These are phyloP conservation scores for Heliconius melpomene DNA, from an alignment of 1,140 invertebrate species.

Conservation along the genomic window DNA sequence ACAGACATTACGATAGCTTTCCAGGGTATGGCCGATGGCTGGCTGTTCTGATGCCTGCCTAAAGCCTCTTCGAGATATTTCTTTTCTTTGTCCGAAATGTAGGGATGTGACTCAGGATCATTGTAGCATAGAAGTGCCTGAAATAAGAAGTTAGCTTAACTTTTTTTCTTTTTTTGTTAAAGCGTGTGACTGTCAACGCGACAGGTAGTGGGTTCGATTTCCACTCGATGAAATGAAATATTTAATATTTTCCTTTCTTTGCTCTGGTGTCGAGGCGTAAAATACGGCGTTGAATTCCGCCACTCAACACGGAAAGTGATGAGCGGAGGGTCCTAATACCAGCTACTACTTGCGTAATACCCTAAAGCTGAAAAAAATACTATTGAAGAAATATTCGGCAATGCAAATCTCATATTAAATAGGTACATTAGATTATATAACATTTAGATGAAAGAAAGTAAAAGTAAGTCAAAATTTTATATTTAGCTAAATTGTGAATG, in stretches of 20 bases:
- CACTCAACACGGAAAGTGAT: too few species aligned
- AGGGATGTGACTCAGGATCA: conserved; percentile 85
- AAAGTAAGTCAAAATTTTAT: too few species aligned
- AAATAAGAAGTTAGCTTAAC: conserved; percentile 39
- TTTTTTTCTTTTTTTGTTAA: not conserved
- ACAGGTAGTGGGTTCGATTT: too few species aligned
- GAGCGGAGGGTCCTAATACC: fast-evolving
- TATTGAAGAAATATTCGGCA: not conserved
- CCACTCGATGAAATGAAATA: not conserved
- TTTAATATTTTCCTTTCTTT: not conserved
- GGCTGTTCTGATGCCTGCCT: conserved; percentile 80
- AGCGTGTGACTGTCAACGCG: too few species aligned
- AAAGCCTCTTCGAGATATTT: conserved; percentile 83
- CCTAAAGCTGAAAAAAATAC: too few species aligned
- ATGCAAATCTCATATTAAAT: not conserved
- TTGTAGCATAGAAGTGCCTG: conserved; percentile 84
- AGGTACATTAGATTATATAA: not conserved
- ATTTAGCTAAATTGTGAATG: too few species aligned
- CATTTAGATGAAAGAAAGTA: too few species aligned
- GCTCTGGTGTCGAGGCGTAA: too few species aligned
- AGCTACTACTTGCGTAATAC: too few species aligned
- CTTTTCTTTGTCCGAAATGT: conserved; percentile 85
- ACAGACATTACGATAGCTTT: conserved; percentile 83
- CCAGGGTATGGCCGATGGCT: conserved; percentile 83
- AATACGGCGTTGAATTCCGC: too few species aligned